Conservation (phyloP, 92 coral and sea anemone genomes). For the Phenganax marumi region DNA sequence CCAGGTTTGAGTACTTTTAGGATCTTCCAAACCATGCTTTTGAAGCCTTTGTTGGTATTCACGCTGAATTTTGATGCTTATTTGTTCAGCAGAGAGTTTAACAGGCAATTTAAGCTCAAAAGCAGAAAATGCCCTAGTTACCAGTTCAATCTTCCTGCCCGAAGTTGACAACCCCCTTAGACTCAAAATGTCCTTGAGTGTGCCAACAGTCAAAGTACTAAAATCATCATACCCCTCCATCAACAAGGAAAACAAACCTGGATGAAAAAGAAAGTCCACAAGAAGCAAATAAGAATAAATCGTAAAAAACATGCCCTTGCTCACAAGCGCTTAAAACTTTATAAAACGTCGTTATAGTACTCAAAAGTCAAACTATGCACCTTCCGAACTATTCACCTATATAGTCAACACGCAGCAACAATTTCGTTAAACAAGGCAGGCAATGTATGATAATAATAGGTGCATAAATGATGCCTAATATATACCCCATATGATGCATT, state of each 20-base stretch:
- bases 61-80: not conserved
- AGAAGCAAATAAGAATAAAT: too few species aligned
- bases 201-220: slow-evolving; percentile 37
- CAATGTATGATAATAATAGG: too few species aligned
- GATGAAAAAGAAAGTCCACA: not conserved
- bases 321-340: too few species aligned
- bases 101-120: slow-evolving; percentile 43
- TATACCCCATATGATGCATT: too few species aligned
- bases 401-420: too few species aligned
- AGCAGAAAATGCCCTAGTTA: slow-evolving; percentile 37
- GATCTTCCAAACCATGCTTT: not conserved
- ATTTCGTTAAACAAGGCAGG: too few species aligned
- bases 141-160: slow-evolving; percentile 43
- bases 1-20: not conserved
- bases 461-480: too few species aligned
- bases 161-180: slow-evolving; percentile 41
- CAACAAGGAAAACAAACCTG: too few species aligned
- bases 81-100: slow-evolving; percentile 45
- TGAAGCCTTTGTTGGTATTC: slow-evolving; percentile 41
- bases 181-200: slow-evolving; percentile 43
- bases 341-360: too few species aligned
- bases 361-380: too few species aligned
- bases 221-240: slow-evolving; percentile 46
- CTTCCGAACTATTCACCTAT: too few species aligned
- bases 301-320: too few species aligned